Evolutionary conservation across 2,113 vertebrate genomes (phyloP).

Genomic region (Coptodon rendalli): DNA sequence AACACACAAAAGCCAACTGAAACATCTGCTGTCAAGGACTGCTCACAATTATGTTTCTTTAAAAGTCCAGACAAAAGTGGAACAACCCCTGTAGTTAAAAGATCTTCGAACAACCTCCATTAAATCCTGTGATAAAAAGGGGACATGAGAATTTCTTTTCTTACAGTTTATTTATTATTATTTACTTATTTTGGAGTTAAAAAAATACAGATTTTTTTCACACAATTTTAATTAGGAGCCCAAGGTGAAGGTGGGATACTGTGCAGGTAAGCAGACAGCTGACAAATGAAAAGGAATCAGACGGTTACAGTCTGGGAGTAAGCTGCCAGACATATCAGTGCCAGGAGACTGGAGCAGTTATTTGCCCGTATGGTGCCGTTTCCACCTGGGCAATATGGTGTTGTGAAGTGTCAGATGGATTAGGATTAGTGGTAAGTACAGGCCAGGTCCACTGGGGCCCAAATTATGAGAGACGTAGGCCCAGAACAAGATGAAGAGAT

Average conservation of each 20-base stretch:
- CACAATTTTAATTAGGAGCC: not conserved
- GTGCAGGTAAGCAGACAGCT: not conserved
- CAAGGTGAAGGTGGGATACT: not conserved
- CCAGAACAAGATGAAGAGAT: conserved; percentile 57
- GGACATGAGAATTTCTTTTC: not conserved
- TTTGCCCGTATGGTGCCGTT: conserved; percentile 33
- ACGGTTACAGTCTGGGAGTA: not conserved
- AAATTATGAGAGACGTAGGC: conserved; percentile 21
- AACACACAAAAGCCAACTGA: not conserved
- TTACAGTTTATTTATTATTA: not conserved
- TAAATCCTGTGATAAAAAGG: not conserved
- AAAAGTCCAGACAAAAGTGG: not conserved
- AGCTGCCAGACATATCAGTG: conserved; percentile 18
- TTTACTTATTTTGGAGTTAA: not conserved
- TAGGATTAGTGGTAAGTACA: conserved; percentile 57
- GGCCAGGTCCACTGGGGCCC: conserved; percentile 22
- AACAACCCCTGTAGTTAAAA: not conserved
- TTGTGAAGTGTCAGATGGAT: conserved; percentile 56
- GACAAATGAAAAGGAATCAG: not conserved
- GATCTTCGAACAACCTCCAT: not conserved
- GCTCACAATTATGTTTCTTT: not conserved
- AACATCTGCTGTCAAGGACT: not conserved
- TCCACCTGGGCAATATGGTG: conserved; percentile 53
- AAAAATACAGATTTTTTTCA: not conserved
- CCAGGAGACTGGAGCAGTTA: conserved; percentile 28